phyloP scores from a whole-genome alignment of 2,888 invertebrate genomes.

The Archips xylosteana region DNA sequence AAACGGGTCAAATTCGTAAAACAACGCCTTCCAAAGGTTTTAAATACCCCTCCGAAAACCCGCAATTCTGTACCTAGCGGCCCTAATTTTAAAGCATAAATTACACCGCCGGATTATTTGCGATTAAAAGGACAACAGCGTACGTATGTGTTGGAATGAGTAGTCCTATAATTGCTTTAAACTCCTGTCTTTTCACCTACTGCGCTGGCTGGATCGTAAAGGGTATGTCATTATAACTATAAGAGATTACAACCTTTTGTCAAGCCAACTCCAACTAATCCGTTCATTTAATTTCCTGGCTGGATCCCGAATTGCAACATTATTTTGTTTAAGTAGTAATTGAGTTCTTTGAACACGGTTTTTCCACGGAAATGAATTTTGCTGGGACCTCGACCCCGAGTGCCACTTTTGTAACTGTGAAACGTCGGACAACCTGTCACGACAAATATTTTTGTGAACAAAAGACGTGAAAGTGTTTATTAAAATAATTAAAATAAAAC shows the following conservation, averaged over 20 bases:
- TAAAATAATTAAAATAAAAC: slow-evolving; percentile 45
- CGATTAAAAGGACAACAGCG: slow-evolving; percentile 64
- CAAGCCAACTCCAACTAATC: slow-evolving; percentile 68
- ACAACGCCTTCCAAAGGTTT: slow-evolving; percentile 72
- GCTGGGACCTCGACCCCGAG: slow-evolving; percentile 52
- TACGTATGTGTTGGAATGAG: slow-evolving; percentile 67
- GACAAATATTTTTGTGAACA: slow-evolving; percentile 40
- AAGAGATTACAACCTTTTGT: slow-evolving; percentile 76
- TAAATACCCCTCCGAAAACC: slow-evolving; percentile 60
- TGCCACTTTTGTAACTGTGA: slow-evolving; percentile 58
- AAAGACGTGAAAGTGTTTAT: slow-evolving; percentile 47
- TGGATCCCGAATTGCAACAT: slow-evolving; percentile 73
- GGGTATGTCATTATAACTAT: slow-evolving; percentile 74
- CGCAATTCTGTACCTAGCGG: slow-evolving; percentile 64
- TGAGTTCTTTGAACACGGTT: slow-evolving; percentile 79
- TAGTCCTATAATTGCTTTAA: slow-evolving; percentile 71
- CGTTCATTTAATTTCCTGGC: slow-evolving; percentile 83
- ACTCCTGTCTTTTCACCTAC: slow-evolving; percentile 71
- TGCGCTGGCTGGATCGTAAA: slow-evolving; percentile 60
- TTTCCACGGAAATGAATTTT: slow-evolving; percentile 78
- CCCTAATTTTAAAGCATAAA: slow-evolving; percentile 66
- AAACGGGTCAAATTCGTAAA: slow-evolving; percentile 82
- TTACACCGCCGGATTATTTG: slow-evolving; percentile 59
- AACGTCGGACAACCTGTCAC: slow-evolving; percentile 52
- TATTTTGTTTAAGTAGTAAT: slow-evolving; percentile 82